phyloP scores from a whole-genome alignment of 2,888 invertebrate genomes.

The Melieria omissa region DNA sequence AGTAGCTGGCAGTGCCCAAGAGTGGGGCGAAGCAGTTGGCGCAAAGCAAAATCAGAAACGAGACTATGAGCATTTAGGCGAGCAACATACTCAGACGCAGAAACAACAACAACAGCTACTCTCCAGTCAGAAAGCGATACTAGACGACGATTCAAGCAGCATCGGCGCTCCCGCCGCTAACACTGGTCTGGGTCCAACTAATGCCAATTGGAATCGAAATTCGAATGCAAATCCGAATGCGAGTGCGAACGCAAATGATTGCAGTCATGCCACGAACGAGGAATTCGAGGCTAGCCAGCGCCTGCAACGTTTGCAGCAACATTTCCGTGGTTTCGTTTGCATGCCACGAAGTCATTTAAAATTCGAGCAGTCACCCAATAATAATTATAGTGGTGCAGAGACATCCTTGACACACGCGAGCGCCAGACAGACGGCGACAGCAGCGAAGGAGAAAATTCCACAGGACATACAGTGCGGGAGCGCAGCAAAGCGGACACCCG shows the following conservation, averaged over 20 bases:
- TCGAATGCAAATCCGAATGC: too few species aligned
- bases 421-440: constrained; percentile 9
- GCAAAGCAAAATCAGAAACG: too few species aligned
- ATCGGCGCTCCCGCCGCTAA: too few species aligned
- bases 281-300: constrained; percentile 67
- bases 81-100: too few species aligned
- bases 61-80: too few species aligned
- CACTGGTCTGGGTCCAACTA: too few species aligned
- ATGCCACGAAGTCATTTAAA: constrained; percentile 37
- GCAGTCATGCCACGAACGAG: constrained; percentile 34
- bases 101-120: too few species aligned
- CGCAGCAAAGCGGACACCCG: constrained; percentile 21
- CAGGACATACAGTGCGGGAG: constrained; percentile 36
- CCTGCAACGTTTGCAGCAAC: constrained; percentile 68
- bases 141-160: too few species aligned
- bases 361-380: constrained; percentile 8
- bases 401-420: constrained; percentile 33
- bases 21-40: too few species aligned
- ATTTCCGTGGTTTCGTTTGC: constrained; percentile 60
- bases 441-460: constrained; percentile 22
- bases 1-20: background rate
- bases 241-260: too few species aligned
- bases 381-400: constrained; percentile 6
- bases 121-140: too few species aligned
- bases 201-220: too few species aligned